Conservation (phyloP, 2,797 vertebrate species). For the Sorex maritimensis region DNA sequence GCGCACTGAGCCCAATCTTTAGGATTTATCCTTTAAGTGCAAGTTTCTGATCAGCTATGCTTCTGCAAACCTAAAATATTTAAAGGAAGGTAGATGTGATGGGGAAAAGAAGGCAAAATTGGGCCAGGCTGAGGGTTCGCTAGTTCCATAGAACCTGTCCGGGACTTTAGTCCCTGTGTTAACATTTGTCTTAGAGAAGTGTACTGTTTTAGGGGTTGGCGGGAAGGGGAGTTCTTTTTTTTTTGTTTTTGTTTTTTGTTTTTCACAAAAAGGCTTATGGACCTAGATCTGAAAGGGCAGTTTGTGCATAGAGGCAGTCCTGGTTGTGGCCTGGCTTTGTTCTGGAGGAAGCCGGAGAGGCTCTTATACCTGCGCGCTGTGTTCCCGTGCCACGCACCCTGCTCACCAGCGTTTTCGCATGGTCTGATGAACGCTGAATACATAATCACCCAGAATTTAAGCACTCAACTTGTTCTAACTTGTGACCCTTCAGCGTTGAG, state of each 20-base stretch:
- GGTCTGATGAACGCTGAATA: conserved; percentile 77
- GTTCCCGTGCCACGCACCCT: conserved; percentile 58
- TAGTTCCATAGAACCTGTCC: conserved; percentile 7
- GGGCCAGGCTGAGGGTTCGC: conserved; percentile 54
- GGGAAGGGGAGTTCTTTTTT: no score
- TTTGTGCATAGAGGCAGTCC: conserved; percentile 2
- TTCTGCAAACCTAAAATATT: conserved; percentile 69
- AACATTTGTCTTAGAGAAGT: conserved; percentile 40
- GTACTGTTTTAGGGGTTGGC: conserved; percentile 30
- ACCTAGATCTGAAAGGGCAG: conserved; percentile 55
- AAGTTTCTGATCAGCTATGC: conserved; percentile 79
- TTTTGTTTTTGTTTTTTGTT: background rate
- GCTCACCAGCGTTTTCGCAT: conserved; percentile 81
- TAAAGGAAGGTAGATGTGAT: conserved; percentile 64
- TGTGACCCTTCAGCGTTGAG: conserved; percentile 71
- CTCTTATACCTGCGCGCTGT: conserved; percentile 10
- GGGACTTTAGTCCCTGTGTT: conserved; percentile 7
- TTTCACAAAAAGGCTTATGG: conserved; percentile 60
- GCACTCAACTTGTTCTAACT: conserved; percentile 77
- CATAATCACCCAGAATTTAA: conserved; percentile 75
- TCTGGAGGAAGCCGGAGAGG: conserved; percentile 46
- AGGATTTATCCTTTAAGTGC: conserved; percentile 80
- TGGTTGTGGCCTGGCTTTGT: background rate
- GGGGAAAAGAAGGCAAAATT: conserved; percentile 32
- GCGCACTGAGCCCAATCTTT: conserved; percentile 78